Conservation (phyloP, 2,113 vertebrate species). For the Dasypus novemcinctus region DNA sequence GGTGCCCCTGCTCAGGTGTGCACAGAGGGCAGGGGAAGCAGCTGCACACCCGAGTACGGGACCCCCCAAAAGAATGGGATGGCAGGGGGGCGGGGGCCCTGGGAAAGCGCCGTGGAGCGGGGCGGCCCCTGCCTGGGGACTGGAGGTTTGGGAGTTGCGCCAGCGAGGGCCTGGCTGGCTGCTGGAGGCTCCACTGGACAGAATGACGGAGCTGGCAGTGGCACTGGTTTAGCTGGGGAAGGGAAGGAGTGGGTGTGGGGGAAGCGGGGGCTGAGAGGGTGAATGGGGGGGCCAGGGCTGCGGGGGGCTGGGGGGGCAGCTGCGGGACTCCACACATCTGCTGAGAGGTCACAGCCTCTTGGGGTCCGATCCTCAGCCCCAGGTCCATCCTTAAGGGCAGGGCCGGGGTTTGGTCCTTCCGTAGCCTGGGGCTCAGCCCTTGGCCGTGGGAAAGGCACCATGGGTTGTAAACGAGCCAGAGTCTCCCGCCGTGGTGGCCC, state of each 20-base stretch:
- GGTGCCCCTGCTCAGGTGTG: accelerated
- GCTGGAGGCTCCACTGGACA: neutral
- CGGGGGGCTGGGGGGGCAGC: neutral
- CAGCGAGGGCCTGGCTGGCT: neutral
- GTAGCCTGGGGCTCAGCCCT: neutral
- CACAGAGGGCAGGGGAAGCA: neutral
- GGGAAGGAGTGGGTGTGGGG: too few relatives aligned
- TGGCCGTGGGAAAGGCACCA: neutral
- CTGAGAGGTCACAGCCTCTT: neutral
- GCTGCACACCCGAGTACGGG: neutral
- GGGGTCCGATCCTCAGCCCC: neutral
- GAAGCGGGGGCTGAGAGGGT: neutral
- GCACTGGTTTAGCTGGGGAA: neutral
- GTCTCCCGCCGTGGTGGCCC: too few relatives aligned
- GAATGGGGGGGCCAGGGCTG: neutral
- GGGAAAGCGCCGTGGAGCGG: conserved; percentile 51
- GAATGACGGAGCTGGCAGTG: neutral
- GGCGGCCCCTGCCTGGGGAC: neutral
- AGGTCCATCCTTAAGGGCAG: neutral
- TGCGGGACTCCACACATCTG: neutral
- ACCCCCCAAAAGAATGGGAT: neutral
- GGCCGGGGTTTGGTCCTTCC: neutral
- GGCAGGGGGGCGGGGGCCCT: neutral
- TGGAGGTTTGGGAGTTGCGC: neutral
- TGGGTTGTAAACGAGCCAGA: neutral